Conservation (phyloP, 2,113 vertebrate genomes). For the Caranx ignobilis region DNA sequence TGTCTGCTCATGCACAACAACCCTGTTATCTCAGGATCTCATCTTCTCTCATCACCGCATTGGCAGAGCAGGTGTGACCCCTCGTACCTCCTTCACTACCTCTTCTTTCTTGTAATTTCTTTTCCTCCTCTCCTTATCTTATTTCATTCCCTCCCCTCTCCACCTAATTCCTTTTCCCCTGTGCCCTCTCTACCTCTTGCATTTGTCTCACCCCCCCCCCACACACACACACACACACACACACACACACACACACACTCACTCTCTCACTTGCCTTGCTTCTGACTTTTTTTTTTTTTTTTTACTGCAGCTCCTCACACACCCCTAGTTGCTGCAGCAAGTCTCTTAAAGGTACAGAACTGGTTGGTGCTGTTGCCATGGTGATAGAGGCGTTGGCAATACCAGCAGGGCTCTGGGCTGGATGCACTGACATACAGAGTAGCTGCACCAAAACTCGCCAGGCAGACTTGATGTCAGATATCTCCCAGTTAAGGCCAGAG, state of each 20-base stretch:
- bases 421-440: slow-evolving; percentile 20
- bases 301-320: slow-evolving; percentile 73
- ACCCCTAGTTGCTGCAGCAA: slow-evolving; percentile 79
- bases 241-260: no score
- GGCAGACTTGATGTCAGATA: slow-evolving; percentile 1
- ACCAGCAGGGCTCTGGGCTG: slow-evolving; percentile 54
- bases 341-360: slow-evolving; percentile 81
- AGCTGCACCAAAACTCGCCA: slow-evolving; percentile 53
- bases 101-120: slow-evolving; percentile 65
- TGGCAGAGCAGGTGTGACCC: slow-evolving; percentile 69
- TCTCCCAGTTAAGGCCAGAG: background rate
- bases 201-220: slow-evolving; percentile 51
- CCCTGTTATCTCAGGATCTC: slow-evolving; percentile 49
- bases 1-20: slow-evolving; percentile 30
- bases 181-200: slow-evolving; percentile 55
- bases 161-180: slow-evolving; percentile 44
- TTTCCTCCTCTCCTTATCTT: slow-evolving; percentile 61
- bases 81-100: slow-evolving; percentile 53
- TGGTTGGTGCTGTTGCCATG: slow-evolving; percentile 72
- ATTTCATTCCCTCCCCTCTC: slow-evolving; percentile 49
- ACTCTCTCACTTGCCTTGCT: slow-evolving; percentile 50
- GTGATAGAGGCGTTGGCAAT: slow-evolving; percentile 64
- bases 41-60: slow-evolving; percentile 50
- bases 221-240: no score
- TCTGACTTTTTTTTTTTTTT: slow-evolving; percentile 56